Evolutionary conservation across 2,888 invertebrate species (phyloP), one percentile per base, ranked within the genome.

Genomic region (Meiosimyza decipiens): DNA sequence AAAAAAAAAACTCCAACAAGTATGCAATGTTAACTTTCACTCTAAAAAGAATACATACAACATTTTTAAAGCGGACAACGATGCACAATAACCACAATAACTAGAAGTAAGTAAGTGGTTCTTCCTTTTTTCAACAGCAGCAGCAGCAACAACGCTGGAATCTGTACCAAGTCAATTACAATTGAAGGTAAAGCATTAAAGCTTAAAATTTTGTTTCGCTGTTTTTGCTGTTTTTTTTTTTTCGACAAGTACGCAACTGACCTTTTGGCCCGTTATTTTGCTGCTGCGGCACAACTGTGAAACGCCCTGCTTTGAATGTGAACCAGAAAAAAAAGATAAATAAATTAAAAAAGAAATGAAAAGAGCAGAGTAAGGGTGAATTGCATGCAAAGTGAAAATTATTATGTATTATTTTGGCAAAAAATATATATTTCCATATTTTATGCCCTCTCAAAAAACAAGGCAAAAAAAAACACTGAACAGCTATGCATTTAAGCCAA

Each of bases 371-470:
- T 40, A 40, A 9, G 40, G 40, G 40, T 9, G 40, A 40, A 9
- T 40, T 40, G 40, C 9, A 22, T n/a, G n/a, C 1, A 55, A 11
- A 52, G 12, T 16, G 52, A 51, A 52, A 52, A 11, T 65, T 28
- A 65, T 65, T 65, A 50, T n/a, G 51, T 65, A 65, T 65, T 65
- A 65, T 65, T 52, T 65, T 22, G 65, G 50, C 52, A 65, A n/a
- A 22, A 65, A 51, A 12, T 52, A n/a, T 52, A 13, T 65, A 51
- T 52, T 50, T 22, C 40, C 55, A 16, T 55, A 18, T 22, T 15
- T 54, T 54, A 16, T 55, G 16, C 2, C 22, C 55, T 1, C 9
- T 1, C 1, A 40, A 40, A 40, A 40, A 40, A 40, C 2, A 40
- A 40, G 6, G n/a, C n/a, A n/a, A 40, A 40, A 40, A 40, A 40